A percentile compares a stretch with the other conserved stretches of the same genome.
phyloP scores from a whole-genome alignment of 2,113 vertebrate species.

The Pedionomus torquatus region DNA sequence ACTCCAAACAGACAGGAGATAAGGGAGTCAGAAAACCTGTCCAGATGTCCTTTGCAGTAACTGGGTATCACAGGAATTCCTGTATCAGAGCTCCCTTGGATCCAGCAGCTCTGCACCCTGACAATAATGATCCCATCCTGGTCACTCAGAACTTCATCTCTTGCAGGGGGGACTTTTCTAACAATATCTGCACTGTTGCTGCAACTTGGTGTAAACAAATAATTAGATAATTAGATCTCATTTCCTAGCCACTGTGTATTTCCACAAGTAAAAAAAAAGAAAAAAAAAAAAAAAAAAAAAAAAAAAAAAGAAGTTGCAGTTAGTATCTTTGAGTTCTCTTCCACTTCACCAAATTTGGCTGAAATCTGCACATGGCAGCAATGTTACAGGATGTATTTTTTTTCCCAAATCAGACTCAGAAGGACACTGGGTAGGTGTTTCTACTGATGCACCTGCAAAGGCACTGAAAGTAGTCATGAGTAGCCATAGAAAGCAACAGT shows the following conservation, averaged over 20 bases:
- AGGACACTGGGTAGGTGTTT: background rate
- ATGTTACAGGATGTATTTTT: background rate
- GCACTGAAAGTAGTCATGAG: background rate
- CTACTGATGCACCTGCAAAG: background rate
- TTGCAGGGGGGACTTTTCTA: background rate
- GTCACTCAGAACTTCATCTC: background rate
- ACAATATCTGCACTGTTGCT: background rate
- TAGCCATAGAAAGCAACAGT: background rate
- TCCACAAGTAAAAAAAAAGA: background rate
- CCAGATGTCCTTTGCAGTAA: background rate
- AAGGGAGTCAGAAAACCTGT: background rate
- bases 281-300: background rate
- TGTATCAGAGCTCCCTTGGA: background rate
- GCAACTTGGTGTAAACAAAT: background rate
- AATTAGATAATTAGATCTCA: background rate
- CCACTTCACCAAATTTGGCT: background rate
- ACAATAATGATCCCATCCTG: fast-evolving
- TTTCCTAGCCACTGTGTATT: background rate
- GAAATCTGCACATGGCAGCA: background rate
- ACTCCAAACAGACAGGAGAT: background rate
- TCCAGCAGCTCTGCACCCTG: background rate
- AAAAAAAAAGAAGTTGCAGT: background rate
- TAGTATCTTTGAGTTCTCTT: background rate
- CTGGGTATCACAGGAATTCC: background rate
- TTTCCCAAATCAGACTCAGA: background rate